Evolutionary conservation across 2,888 invertebrate genomes (phyloP).

Genomic region (Cheiracanthium punctorium): DNA sequence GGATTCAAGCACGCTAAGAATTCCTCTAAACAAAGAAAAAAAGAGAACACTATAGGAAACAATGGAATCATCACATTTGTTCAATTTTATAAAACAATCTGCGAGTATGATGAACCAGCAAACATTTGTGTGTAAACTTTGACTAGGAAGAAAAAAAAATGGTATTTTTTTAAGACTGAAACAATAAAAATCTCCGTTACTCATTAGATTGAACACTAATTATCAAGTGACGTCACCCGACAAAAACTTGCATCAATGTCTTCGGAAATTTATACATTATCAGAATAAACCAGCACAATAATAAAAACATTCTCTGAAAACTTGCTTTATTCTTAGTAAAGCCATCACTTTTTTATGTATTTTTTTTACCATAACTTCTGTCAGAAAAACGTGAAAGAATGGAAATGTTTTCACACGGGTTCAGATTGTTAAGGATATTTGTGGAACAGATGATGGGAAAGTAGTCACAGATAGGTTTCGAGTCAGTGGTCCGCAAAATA

Average conservation of each 20-base stretch:
- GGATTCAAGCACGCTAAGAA: no score
- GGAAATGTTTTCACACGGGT: slow-evolving; percentile 7
- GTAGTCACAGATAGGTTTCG: neutral
- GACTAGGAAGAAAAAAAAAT: no score
- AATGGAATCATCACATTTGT: no score
- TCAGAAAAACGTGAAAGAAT: slow-evolving; percentile 10
- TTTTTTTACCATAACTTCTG: neutral
- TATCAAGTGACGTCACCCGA: neutral
- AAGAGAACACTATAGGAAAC: no score
- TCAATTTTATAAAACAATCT: no score
- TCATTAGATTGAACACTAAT: no score
- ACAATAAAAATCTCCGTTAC: no score
- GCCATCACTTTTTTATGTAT: neutral
- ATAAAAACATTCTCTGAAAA: neutral
- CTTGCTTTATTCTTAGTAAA: neutral
- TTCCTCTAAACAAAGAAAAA: no score
- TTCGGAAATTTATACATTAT: neutral
- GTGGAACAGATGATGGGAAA: slow-evolving; percentile 13
- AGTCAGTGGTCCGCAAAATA: neutral
- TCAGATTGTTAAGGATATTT: neutral
- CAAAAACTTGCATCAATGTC: neutral
- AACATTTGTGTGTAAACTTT: no score
- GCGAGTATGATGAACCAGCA: no score
- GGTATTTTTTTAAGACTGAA: no score
- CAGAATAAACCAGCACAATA: neutral